Base-by-base conservation (phyloP, 1,140 invertebrate species). In the Ostrea edulis region DNA sequence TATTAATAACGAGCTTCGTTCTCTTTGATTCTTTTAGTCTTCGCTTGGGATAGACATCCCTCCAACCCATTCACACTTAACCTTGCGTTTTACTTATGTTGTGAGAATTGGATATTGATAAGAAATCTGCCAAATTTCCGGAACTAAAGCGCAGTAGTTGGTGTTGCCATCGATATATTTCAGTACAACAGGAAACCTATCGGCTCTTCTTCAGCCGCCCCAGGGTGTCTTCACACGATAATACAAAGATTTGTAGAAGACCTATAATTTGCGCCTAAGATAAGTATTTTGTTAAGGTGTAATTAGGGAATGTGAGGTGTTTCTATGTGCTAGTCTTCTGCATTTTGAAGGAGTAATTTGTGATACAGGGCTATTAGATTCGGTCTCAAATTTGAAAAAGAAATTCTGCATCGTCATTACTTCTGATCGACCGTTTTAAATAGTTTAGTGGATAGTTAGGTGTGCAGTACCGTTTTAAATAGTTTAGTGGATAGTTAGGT, bases 91-190 rank as follows among this genome's bases (percentile, higher is more conserved):
- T 77, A 29, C 68, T 14, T 77, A 77, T 77, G 68, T 77, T 77
- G 68, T 77, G 68, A 77, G 68, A 77, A 77, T 77, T 35, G 68
- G 68, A 77, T 77, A 29, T 77, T 77, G 68, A 77, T 77, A 77
- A 77, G 68, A 77, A 77, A 77, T 5, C 29, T 77, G 68, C 68
- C 68, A 77, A 77, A 44, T 35, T 77, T 77, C 68, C 68, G 25
- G 25, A 77, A 77, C 9, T 29, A 11, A 12, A 77, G 25, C 68
- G 12, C 25, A 29, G 68, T 77, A 77, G 68, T 44, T 29, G 68
- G 25, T 77, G 22, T 25, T 12, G 68, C 25, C 29, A 77, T 77
- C 68, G 5, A 77, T 35, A 62, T 25, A 77, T 14, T 35, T 35
- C 22, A 77, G 68, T 77, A 77, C 68, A 11, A 77, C 68, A 25